Evolutionary conservation across 1,140 invertebrate species (phyloP), one percentile per base, ranked within the genome.

Genomic region (Anadara kagoshimensis): DNA sequence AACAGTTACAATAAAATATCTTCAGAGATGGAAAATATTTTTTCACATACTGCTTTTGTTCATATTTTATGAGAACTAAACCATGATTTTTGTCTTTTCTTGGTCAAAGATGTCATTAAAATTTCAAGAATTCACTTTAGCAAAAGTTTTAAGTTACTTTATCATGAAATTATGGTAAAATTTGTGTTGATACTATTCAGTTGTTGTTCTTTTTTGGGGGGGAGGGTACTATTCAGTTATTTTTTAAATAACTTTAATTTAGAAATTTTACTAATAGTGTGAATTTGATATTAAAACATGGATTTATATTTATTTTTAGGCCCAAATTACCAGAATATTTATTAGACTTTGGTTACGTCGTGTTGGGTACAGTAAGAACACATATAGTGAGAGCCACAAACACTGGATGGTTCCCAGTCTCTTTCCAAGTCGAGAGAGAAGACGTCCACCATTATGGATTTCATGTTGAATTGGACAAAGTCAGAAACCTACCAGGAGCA

Each of bases 331-430:
- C 88, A 24, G 87, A 87, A 54, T 90, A 90, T 76, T 29, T 87
- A 3, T 72, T 90, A 36, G 88, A 90, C 75, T 89, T 90, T 85
- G 89, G 88, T 67, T 85, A 89, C 75, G 88, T 89, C 59, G 86
- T 90, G 7, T 75, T 89, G 7, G 88, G 88, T 11, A 86, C 86
- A 14, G 87, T 89, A 18, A 76, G 83, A 8, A 86, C 85, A 11
- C 87, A 88, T 72, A 82, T 87, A 65, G 86, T 90, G 7, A 75
- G 80, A 57, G 86, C 83, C 16, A 89, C 87, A 47, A 90, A 90
- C 80, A 87, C 85, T 20, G 88, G 88, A 16, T 83, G 77, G 73
- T 83, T 84, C 57, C 87, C 86, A 10, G 79, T 81, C 2, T 88
- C 88, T 1, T 89, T 90, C 75, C 82, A 86, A 63, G 80, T 89